Percentiles rank a stretch among this genome's conserved stretches.
Evolutionary conservation across 2,888 invertebrate species (phyloP).

Genomic region (Tetranychus piercei): DNA sequence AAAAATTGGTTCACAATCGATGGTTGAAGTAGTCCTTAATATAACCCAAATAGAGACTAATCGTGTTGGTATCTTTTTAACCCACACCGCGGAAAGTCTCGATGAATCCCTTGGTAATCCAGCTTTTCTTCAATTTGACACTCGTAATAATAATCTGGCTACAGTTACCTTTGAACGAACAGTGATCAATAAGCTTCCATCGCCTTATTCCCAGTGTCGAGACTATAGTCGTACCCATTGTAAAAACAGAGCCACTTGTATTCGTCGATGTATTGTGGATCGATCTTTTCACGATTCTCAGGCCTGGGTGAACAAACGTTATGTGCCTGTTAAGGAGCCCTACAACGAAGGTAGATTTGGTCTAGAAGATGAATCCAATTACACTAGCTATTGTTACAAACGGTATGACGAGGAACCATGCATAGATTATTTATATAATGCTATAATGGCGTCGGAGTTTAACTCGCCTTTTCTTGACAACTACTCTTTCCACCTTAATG

Average conservation of each 20-base stretch:
- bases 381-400: background rate
- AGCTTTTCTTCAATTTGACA: background rate
- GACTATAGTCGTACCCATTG: background rate
- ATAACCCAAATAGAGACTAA: background rate
- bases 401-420: background rate
- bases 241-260: background rate
- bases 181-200: background rate
- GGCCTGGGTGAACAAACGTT: background rate
- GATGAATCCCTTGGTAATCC: constrained; percentile 3
- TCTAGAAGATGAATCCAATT: background rate
- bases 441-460: background rate
- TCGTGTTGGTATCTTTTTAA: background rate
- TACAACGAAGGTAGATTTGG: background rate
- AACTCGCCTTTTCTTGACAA: background rate
- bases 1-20: background rate
- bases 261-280: background rate
- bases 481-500: background rate
- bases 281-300: background rate
- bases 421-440: background rate
- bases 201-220: constrained; percentile 6
- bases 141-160: background rate
- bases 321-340: background rate
- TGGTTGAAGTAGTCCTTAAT: background rate
- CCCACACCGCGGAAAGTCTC: background rate
- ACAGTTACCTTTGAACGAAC: background rate